Evolutionary conservation across 2,113 vertebrate species (phyloP).

Genomic region (Hydrolagus affinis): DNA sequence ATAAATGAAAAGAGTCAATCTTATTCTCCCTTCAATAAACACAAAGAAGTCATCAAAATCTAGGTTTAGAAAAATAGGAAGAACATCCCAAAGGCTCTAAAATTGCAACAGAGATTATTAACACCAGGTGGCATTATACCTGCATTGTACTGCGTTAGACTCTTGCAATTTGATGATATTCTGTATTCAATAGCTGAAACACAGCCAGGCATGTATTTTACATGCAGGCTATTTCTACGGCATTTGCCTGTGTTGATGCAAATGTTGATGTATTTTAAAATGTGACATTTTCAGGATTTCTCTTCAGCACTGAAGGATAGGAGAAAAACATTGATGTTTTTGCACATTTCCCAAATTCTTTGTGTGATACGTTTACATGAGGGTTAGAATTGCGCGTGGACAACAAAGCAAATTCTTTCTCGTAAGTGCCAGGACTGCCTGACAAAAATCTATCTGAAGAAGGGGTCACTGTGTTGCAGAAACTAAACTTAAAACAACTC

Average conservation of each 20-base stretch:
- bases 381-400: not conserved
- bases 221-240: not conserved
- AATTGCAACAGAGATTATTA: not conserved
- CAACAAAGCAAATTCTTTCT: not conserved
- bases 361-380: not conserved
- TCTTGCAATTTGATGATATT: not conserved
- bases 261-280: not conserved
- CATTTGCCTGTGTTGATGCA: not conserved
- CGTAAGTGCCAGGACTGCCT: not conserved
- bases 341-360: constrained; percentile 25
- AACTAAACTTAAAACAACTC: not conserved
- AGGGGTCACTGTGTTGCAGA: not conserved
- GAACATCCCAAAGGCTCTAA: not conserved
- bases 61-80: too few species aligned
- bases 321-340: constrained; percentile 13
- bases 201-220: not conserved
- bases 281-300: not conserved
- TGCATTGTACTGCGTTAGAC: not conserved
- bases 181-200: not conserved
- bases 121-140: constrained; percentile 29
- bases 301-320: not conserved
- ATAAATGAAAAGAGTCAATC: too few species aligned
- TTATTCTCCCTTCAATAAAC: too few species aligned
- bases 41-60: too few species aligned
- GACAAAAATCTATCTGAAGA: not conserved